phyloP scores from a whole-genome alignment of 1,140 invertebrate species.

The Leptopilina boulardi region DNA sequence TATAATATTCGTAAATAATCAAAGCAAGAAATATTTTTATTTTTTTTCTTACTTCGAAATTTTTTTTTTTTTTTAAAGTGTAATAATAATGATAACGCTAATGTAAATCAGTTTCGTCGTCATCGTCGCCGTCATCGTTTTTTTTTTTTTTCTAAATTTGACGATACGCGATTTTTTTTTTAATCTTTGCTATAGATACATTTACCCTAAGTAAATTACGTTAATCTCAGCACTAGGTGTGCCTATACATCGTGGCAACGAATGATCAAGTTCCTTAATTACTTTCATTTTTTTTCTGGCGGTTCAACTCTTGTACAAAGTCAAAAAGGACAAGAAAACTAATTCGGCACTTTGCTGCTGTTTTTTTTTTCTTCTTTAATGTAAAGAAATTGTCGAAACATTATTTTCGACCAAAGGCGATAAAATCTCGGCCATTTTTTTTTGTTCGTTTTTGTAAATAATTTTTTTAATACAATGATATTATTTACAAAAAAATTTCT shows the following conservation, averaged over 20 bases:
- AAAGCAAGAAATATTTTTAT: neutral
- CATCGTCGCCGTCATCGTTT: conserved; percentile 58
- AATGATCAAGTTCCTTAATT: conserved; percentile 72
- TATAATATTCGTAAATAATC: neutral
- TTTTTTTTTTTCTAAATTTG: neutral
- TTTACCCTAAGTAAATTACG: conserved; percentile 63
- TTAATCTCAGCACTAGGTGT: conserved; percentile 69
- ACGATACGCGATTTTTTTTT: neutral
- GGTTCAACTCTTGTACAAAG: conserved; percentile 70
- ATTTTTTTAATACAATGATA: too few relatives aligned
- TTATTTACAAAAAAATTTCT: too few relatives aligned
- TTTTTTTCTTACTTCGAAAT: neutral
- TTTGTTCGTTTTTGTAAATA: too few relatives aligned
- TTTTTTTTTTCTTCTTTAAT: conserved; percentile 25
- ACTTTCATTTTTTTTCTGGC: conserved; percentile 73
- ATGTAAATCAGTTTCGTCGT: conserved; percentile 55
- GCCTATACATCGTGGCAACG: conserved; percentile 71
- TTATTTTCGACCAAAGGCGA: neutral
- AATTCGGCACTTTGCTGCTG: conserved; percentile 29
- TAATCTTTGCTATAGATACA: conserved; percentile 59
- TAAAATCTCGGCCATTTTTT: neutral
- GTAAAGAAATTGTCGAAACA: conserved; percentile 38
- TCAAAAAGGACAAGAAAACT: conserved; percentile 44
- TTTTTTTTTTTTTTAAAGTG: neutral
- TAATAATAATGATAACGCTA: conserved; percentile 55